phyloP scores from a whole-genome alignment of 1,140 invertebrate genomes.

The Acromyrmex charruanus region DNA sequence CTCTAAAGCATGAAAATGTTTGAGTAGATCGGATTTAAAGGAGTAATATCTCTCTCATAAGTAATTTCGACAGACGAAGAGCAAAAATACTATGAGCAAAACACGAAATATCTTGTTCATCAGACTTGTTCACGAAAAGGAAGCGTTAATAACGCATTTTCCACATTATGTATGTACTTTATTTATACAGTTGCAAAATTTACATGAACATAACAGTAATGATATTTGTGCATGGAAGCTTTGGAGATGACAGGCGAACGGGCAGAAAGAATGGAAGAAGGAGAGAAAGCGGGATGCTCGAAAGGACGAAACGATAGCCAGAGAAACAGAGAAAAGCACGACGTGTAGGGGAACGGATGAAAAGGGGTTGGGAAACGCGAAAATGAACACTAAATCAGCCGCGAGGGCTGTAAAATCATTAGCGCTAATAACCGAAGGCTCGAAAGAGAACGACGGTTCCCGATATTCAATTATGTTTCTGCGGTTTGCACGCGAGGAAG shows the following conservation, averaged over 20 bases:
- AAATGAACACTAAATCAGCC: slow-evolving; percentile 64
- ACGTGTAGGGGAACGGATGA: background rate
- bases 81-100: background rate
- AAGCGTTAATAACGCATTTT: slow-evolving; percentile 24
- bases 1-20: background rate
- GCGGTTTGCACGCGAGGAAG: slow-evolving; percentile 68
- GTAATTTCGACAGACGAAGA: background rate
- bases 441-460: slow-evolving; percentile 58
- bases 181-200: slow-evolving; percentile 20
- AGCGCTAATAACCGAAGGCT: slow-evolving; percentile 74
- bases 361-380: background rate
- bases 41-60: background rate
- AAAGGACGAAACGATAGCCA: slow-evolving; percentile 12
- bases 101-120: background rate
- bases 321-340: slow-evolving; percentile 8
- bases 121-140: background rate
- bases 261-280: background rate
- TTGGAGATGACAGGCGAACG: slow-evolving; percentile 13
- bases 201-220: background rate
- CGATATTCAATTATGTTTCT: slow-evolving; percentile 74
- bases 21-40: too few relatives aligned
- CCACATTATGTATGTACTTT: background rate
- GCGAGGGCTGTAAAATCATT: slow-evolving; percentile 73
- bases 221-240: slow-evolving; percentile 7
- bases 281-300: background rate